Evolutionary conservation across 2,113 vertebrate species (phyloP), one percentile per base, ranked within the genome.

Genomic region (Pogona vitticeps): DNA sequence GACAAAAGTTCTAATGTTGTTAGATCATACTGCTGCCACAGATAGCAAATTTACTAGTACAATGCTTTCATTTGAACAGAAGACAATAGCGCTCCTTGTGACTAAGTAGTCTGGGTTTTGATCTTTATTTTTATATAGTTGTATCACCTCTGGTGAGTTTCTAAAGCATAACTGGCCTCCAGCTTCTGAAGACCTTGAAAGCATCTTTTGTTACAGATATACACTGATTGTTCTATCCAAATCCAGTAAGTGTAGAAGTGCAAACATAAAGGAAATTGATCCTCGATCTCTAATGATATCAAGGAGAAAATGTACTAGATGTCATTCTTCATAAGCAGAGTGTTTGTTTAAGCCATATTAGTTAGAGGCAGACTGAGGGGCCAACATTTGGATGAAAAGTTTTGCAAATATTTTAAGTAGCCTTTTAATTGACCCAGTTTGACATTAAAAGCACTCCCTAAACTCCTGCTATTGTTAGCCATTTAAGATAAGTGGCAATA

Each of bases 401-500:
- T 94, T 84, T 68, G 83, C 93, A 95, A 95, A 95, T 95, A 95
- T 95, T 95, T 95, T 94, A 95, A 94, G 92, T 93, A 94, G 91
- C 78, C 82, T 93, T 95, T 94, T 95, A 95, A 95, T 91, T 95
- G 93, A 95, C 93, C 93, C 95, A 94, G 95, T 94, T 94, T 94
- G 95, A 94, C 95, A 95, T 91, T 94, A 93, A 95, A 95, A 95
- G 93, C 93, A 88, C 93, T 94, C 92, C 92, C 93, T 90, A 94
- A 93, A 94, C 91, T 87, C 93, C 88, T 94, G 94, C 95, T 96
- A 95, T 95, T 95, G 94, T 94, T 95, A 92, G 92, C 93, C 91
- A 94, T 95, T 95, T 95, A 93, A 93, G 92, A 94, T 95, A 96
- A 95, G 95, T 96, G 94, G 94, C 94, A 94, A 95, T 95, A 96